Base-by-base conservation (phyloP, 2,888 invertebrate genomes). In the Enchytraeus crypticus region DNA sequence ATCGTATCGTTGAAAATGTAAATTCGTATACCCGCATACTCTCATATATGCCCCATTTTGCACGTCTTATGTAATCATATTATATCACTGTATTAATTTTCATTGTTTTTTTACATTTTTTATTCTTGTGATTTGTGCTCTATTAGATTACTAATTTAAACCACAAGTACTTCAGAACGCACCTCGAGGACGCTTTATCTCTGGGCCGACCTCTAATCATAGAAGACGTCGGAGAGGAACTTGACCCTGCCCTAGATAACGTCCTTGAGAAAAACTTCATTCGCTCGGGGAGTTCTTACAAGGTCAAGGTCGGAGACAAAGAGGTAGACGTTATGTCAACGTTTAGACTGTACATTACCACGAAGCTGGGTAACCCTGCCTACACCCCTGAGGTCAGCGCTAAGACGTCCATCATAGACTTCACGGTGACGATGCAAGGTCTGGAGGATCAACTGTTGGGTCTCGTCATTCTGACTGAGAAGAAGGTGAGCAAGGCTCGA, bases 371-470 rank as follows among this genome's bases (percentile, higher is more conserved):
- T 0, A 96, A 96, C 81, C 96, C 96, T 0, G 88, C 92, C 0
- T 96, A 95, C 79, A 92, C 93, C 18, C 96, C 96, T 0, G 96
- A 96, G 82, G 88, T 96, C 67, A 91, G 92, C 72, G 95, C 96
- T 0, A 92, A 92, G 77, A 93, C 93, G 0, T 91, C 93, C 0
- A 92, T 96, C 59, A 95, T 96, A 70, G 95, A 96, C 77, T 96
- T 96, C 75, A 96, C 96, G 1, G 96, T 96, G 1, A 96, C 96
- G 2, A 92, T 92, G 88, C 86, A 89, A 74, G 95, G 96, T 11
- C 81, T 96, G 32, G 96, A 96, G 80, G 96, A 96, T 80, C 96
- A 96, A 76, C 81, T 96, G 4, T 80, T 96, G 30, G 95, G 84
- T 2, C 83, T 95, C 65, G 95, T 96, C 0, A 96, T 96, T 74